A percentile compares a stretch with the other conserved stretches of the same genome.
Evolutionary conservation across 2,888 invertebrate genomes (phyloP).

Genomic region (Tholera decimalis): DNA sequence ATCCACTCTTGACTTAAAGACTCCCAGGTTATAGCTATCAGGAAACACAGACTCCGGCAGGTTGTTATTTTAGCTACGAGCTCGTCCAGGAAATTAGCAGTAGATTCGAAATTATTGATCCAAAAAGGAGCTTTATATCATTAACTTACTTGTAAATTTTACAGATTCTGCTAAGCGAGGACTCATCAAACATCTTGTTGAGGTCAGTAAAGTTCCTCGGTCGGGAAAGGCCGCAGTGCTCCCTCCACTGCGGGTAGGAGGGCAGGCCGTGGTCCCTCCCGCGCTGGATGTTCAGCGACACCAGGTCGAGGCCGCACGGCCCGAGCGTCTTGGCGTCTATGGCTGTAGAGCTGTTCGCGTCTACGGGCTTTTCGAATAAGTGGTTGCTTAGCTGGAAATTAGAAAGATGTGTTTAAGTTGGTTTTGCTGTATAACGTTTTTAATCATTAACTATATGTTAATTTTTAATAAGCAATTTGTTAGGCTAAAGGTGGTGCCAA

Average conservation of each 20-base stretch:
- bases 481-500: no score
- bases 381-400: constrained; percentile 92
- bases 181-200: constrained; percentile 92
- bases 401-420: not conserved
- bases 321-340: constrained; percentile 48
- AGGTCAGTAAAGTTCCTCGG: constrained; percentile 93
- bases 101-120: no score
- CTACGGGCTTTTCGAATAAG: constrained; percentile 92
- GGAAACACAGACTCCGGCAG: no score
- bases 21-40: no score
- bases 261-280: constrained; percentile 97
- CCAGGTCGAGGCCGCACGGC: constrained; percentile 95
- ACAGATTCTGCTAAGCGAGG: constrained; percentile 92
- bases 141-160: constrained; percentile 92
- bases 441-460: not conserved
- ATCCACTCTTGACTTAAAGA: no score
- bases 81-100: no score
- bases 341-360: constrained; percentile 68
- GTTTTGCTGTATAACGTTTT: not conserved
- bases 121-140: not conserved
- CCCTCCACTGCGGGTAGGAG: constrained; percentile 94
- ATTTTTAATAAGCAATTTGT: no score
- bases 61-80: no score
- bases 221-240: constrained; percentile 93
- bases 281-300: constrained; percentile 97